Base-by-base conservation (phyloP, 2,797 vertebrate genomes). In the Microchirus variegatus region DNA sequence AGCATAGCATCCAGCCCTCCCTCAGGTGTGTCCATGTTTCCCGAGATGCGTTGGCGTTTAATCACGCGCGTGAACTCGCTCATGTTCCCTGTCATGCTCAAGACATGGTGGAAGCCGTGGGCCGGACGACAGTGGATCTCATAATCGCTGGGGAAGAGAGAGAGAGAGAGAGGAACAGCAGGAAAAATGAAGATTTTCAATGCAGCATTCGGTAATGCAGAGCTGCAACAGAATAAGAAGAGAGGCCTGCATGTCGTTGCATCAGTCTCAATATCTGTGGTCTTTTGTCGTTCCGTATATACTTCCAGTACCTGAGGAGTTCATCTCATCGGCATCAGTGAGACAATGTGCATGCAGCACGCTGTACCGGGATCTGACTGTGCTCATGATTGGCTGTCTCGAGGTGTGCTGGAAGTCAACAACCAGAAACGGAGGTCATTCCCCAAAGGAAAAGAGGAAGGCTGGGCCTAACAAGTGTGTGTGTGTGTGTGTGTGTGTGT, bases 21-120 rank as follows among this genome's bases (percentile, higher is more conserved):
- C 87, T 99, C 97, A 0, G 97, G 97, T 9, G 96, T 96, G 80
- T 99, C 97, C 90, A 98, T 96, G 90, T 99, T 99, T 5, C 95
- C 97, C 5, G 97, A 97, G 78, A 99, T 97, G 73, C 93, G 95
- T 83, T 99, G 97, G 49, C 93, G 95, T 82, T 95, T 94, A 70
- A 98, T 94, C 35, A 95, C 93, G 16, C 92, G 93, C 9, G 92
- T 96, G 90, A 99, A 99, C 85, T 98, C 96, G 1, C 94, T 95
- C 87, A 96, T 94, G 47, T 99, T 97, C 59, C 94, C 91, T 0
- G 96, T 99, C 90, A 99, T 77, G 36, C 95, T 94, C 0, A 99
- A 90, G 40, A 97, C 95, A 3, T 99, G 95, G 83, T 98, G 96
- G 67, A 95, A 99, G 52, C 96, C 97, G 0, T 99, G 97, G 52